Percentiles rank a stretch among this genome's conserved stretches.
Conservation (phyloP, 2,113 vertebrate species). For the Psittacula cyanocephala region DNA sequence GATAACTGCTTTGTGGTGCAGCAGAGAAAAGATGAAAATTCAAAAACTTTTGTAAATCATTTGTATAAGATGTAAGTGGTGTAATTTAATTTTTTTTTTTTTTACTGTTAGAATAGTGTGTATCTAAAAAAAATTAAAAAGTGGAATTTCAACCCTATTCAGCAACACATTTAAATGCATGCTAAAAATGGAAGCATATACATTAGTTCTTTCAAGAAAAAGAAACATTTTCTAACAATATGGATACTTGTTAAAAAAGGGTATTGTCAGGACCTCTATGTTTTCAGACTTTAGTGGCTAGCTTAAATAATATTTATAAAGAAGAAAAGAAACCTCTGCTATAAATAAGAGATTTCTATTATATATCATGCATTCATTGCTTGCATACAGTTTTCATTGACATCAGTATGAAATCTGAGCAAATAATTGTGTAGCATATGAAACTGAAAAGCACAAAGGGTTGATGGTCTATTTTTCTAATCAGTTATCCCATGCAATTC, state of each 20-base stretch:
- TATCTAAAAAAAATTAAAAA: not conserved
- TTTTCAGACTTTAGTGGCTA: not conserved
- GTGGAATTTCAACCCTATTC: not conserved
- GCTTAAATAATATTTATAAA: not conserved
- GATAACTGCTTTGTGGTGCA: constrained; percentile 61
- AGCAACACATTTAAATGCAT: not conserved
- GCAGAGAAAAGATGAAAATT: constrained; percentile 63
- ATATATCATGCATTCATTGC: not conserved
- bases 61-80: constrained; percentile 19
- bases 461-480: constrained; percentile 3
- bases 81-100: not conserved
- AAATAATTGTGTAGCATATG: not conserved
- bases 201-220: not conserved
- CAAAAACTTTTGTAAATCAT: constrained; percentile 57
- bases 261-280: not conserved
- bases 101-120: not conserved
- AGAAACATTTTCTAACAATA: not conserved
- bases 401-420: not conserved
- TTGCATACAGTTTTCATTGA: not conserved
- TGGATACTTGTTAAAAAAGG: not conserved
- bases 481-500: constrained; percentile 11
- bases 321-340: not conserved
- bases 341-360: not conserved
- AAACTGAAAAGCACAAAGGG: constrained; percentile 15
- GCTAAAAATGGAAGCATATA: not conserved